Conservation (phyloP, 2,113 vertebrate genomes). For the Megaleporinus macrocephalus region DNA sequence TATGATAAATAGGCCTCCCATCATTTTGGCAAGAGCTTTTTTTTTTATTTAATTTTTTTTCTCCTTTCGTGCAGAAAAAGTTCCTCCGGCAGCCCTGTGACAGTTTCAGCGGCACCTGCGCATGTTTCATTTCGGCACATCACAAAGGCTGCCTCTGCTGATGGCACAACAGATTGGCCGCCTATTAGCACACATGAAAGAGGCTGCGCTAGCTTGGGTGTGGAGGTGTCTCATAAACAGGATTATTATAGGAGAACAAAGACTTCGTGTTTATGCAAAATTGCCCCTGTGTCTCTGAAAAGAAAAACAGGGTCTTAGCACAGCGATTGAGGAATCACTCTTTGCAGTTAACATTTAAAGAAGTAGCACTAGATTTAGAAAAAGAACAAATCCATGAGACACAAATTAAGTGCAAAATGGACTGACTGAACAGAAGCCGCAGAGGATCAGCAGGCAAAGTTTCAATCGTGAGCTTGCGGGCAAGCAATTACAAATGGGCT, state of each 20-base stretch:
- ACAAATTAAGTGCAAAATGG: constrained; percentile 35
- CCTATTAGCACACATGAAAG: constrained; percentile 27
- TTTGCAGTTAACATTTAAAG: not conserved
- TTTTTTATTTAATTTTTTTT: not conserved
- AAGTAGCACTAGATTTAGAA: not conserved
- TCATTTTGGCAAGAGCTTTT: not conserved
- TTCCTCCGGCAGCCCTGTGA: constrained; percentile 19
- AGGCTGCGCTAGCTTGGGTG: not conserved
- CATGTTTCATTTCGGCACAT: constrained; percentile 7
- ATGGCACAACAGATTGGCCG: constrained; percentile 3
- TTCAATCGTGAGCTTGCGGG: not conserved
- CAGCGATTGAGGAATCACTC: not conserved
- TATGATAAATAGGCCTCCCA: constrained; percentile 30
- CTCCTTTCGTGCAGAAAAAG: not conserved
- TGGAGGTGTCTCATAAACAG: constrained; percentile 11
- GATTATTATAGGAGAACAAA: constrained; percentile 28
- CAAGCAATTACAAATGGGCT: not conserved
- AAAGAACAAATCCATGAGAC: not conserved
- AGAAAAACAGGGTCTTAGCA: not conserved
- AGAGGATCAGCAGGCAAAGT: constrained; percentile 23
- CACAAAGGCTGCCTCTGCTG: constrained; percentile 12
- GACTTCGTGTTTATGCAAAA: not conserved
- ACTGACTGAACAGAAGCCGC: constrained; percentile 38
- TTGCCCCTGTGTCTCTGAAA: not conserved
- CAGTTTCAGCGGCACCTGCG: constrained; percentile 12